These are phyloP conservation scores for Anneissia japonica DNA, from an alignment of 35 echinoderm and acorn worm species.

Conservation along the genomic window DNA sequence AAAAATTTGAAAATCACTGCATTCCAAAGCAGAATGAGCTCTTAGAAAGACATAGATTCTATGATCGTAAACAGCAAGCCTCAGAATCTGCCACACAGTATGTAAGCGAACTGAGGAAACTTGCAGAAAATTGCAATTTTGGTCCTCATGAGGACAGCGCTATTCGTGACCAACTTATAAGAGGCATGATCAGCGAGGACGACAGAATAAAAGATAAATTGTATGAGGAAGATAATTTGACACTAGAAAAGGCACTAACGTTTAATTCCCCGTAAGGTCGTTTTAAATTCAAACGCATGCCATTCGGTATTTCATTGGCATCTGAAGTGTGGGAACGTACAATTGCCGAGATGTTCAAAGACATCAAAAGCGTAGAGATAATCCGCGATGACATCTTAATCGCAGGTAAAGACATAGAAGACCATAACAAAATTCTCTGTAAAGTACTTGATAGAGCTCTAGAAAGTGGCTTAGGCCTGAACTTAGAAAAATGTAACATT, in stretches of 20 bases:
- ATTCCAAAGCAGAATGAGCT: neutral
- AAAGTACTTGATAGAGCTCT: neutral
- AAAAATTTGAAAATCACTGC: constrained; percentile 17
- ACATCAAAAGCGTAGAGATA: constrained; percentile 30
- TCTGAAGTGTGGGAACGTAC: too few relatives aligned
- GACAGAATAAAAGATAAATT: neutral
- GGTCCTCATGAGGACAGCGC: neutral
- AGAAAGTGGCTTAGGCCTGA: constrained; percentile 12
- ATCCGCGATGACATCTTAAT: constrained; percentile 54
- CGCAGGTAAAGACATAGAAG: neutral
- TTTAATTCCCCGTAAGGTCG: too few relatives aligned
- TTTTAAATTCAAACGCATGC: too few relatives aligned
- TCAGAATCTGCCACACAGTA: constrained; percentile 6
- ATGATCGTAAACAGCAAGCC: neutral
- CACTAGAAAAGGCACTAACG: neutral
- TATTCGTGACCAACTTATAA: neutral
- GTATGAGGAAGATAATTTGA: neutral
- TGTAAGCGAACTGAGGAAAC: neutral
- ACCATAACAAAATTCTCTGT: neutral
- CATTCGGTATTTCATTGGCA: too few relatives aligned
- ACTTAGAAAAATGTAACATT: constrained; percentile 4
- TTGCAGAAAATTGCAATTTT: constrained; percentile 14
- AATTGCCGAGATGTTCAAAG: too few relatives aligned
- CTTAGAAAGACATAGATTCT: constrained; percentile 2
- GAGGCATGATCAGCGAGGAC: neutral